Base-by-base conservation (phyloP, 2,113 vertebrate genomes). In the Falco punctatus region DNA sequence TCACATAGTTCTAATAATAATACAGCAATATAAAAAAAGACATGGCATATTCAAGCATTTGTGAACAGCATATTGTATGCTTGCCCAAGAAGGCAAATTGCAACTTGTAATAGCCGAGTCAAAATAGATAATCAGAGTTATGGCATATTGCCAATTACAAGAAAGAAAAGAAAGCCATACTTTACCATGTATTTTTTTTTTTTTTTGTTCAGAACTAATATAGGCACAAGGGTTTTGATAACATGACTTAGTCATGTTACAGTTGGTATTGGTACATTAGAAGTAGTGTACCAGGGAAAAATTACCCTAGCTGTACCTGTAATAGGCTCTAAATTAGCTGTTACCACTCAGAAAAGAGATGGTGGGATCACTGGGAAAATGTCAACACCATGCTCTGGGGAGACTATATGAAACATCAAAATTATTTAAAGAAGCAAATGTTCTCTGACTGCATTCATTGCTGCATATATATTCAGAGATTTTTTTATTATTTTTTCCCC, bases 21-120 rank as follows among this genome's bases (percentile, higher is more conserved):
- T 38, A 58, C 7, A 91, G 12, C 3, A 77, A 73, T 83, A 71
- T 55, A 26, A 73, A 51, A 72, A 38, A 86, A 54, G 13, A 20
- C 20, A 5, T 16, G 28, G 21, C 10, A 26, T 55, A 71, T 54
- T 81, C 35, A 71, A 67, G 22, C 5, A 11, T 73, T 91, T 78
- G 22, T 78, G 51, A 88, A 55, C 9, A 62, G 5, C 0, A 0
- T 24, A 21, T 21, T 62, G 6, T 17, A 27, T 33, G 8, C 21
- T 54, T 92, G 21, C 23, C 28, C 24, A 93, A 38, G 48, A 9
- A 87, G 28, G 38, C 57, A 74, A 74, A 30, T 11, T 58, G 48
- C 15, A 78, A 27, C 11, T 84, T 86, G 19, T 54, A 57, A 52
- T 8, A 77, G 6, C 40, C 62, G 33, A 92, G 19, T 82, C 24